Conservation (phyloP, 2,888 invertebrate species). For the Acronicta alni region DNA sequence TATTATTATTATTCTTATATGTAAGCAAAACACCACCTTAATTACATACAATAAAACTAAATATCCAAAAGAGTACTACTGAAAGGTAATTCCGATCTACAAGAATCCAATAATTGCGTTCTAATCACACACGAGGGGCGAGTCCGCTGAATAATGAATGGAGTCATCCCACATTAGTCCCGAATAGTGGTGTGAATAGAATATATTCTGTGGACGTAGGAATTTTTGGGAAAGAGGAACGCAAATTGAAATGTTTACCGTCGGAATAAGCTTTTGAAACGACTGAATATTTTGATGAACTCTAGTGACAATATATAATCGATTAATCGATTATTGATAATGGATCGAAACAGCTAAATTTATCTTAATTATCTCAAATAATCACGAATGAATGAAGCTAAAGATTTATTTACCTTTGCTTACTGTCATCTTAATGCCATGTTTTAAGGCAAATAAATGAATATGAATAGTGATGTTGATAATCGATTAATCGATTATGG, state of each 20-base stretch:
- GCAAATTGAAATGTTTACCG: background rate
- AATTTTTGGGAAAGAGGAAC: background rate
- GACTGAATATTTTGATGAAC: background rate
- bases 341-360: too few relatives aligned
- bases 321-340: too few relatives aligned
- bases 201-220: constrained; percentile 14
- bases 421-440: too few relatives aligned
- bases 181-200: constrained; percentile 17
- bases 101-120: constrained; percentile 36
- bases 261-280: background rate
- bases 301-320: too few relatives aligned
- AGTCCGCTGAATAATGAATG: constrained; percentile 44
- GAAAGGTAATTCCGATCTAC: constrained; percentile 25
- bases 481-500: too few relatives aligned
- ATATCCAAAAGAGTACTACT: constrained; percentile 14
- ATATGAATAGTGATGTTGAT: too few relatives aligned
- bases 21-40: background rate
- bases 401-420: too few relatives aligned
- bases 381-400: too few relatives aligned
- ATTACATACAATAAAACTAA: constrained; percentile 17
- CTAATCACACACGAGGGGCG: constrained; percentile 34
- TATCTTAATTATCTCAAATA: too few relatives aligned
- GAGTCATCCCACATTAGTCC: constrained; percentile 14
- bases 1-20: too few relatives aligned
- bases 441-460: too few relatives aligned